Conservation (phyloP, 2,113 vertebrate species). For the Prinia subflava region DNA sequence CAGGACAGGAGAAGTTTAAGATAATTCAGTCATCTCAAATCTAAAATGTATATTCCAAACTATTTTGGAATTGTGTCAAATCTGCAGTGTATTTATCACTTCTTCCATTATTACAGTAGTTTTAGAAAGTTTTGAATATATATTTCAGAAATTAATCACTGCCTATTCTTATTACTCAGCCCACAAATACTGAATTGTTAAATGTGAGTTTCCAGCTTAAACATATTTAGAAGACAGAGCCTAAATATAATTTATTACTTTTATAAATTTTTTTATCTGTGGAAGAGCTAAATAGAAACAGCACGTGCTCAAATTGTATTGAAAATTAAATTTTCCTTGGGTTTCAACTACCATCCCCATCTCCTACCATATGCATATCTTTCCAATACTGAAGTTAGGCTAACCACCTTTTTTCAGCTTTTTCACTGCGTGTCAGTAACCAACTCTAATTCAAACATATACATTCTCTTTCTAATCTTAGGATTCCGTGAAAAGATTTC, state of each 20-base stretch:
- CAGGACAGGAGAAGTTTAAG: background rate
- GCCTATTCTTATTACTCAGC: background rate
- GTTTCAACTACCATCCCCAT: background rate
- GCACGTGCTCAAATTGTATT: background rate
- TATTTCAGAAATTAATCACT: background rate
- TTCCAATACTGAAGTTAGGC: background rate
- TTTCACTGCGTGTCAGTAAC: background rate
- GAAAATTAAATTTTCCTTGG: background rate
- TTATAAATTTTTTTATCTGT: background rate
- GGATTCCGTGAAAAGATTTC: background rate
- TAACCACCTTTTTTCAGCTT: background rate
- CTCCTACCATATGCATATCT: background rate
- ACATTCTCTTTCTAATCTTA: background rate
- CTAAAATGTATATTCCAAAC: background rate
- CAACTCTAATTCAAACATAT: background rate
- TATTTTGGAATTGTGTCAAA: background rate
- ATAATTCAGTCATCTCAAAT: background rate
- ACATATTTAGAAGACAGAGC: background rate
- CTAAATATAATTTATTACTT: background rate
- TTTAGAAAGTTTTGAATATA: background rate
- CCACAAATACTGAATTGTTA: background rate
- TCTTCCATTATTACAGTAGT: background rate
- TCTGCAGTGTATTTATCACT: background rate
- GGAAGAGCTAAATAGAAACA: background rate
- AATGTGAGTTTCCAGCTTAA: background rate